Evolutionary conservation across 2,888 invertebrate genomes (phyloP), one percentile per base, ranked within the genome.

Genomic region (Temnothorax unifasciatus): DNA sequence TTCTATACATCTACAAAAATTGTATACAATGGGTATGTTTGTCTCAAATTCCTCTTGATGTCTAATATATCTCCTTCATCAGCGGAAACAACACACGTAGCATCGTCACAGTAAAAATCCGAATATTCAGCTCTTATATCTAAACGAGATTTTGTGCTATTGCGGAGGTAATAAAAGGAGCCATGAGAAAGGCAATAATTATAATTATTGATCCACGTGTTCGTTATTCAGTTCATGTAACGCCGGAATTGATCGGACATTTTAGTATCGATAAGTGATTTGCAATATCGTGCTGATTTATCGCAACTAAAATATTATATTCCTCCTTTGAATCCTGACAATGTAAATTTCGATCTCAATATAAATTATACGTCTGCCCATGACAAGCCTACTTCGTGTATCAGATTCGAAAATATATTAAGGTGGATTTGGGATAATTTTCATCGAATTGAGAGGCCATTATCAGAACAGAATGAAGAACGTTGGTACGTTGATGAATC

Each of bases 361-460:
- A 88, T 94, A 63, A 95, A 95, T 15, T 21, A 0, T 92, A 34
- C 34, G 34, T 34, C 25, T 25, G 25, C 25, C 25, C 25, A 1
- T 25, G 25, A 25, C 1, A 34, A 5, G 4, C 5, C 3, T 34
- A 34, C 34, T 34, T 34, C 4, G 34, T 5, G 5, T 34, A 34
- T 34, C 34, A 34, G 5, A 87, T 89, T 97, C 29, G 95, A 95
- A 87, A 95, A 96, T 68, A 87, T 97, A 57, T 92, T 97, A 11
- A 92, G 93, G 76, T 97, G 97, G 95, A 95, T 97, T 85, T 85
- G 95, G 50, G 91, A 95, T 34, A 93, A 96, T 92, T 92, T 79
- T 21, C 13, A 76, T 18, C 79, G 73, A 8, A 86, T 92, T 57
- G 57, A 76, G 86, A 68, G n/a, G 54, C 68, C 68, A 77, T 3